These are phyloP conservation scores for Leptinotarsa texana DNA, from an alignment of 1,140 invertebrate species.

Conservation along the genomic window DNA sequence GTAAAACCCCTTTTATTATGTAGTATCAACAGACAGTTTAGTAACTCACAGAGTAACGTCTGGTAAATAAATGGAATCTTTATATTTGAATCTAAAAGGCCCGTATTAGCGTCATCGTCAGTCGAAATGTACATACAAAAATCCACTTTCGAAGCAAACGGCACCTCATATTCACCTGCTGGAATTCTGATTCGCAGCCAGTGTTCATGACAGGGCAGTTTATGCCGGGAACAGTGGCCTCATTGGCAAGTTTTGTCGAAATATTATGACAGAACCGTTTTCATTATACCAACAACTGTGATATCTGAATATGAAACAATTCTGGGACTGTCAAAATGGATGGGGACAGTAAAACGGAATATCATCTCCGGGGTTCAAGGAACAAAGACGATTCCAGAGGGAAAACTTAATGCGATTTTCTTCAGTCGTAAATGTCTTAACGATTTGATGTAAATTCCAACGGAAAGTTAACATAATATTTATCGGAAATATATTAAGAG, in stretches of 20 bases:
- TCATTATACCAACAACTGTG: conserved; percentile 3
- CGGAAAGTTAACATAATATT: not conserved
- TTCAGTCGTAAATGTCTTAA: not conserved
- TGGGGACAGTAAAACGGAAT: not conserved
- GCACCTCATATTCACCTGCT: not conserved
- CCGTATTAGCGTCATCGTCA: too few relatives aligned
- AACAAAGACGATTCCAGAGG: not conserved
- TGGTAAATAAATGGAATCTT: too few relatives aligned
- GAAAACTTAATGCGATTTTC: not conserved
- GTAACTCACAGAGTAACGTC: too few relatives aligned
- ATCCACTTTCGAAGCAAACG: too few relatives aligned
- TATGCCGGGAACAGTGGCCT: conserved; percentile 7
- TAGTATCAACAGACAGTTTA: too few relatives aligned
- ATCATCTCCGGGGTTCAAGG: not conserved
- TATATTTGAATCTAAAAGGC: too few relatives aligned
- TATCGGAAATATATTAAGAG: not conserved
- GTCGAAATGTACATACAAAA: too few relatives aligned
- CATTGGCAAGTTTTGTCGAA: conserved; percentile 8
- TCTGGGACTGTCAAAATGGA: not conserved
- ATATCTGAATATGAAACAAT: conserved; percentile 8
- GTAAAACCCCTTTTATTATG: too few relatives aligned
- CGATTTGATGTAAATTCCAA: not conserved
- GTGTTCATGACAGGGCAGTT: conserved; percentile 5
- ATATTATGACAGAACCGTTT: conserved; percentile 6
- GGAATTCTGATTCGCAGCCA: not conserved